A percentile compares a stretch with the other conserved stretches of the same genome.
Evolutionary conservation across 1,140 invertebrate genomes (phyloP).

Genomic region (Drosophila subobscura): DNA sequence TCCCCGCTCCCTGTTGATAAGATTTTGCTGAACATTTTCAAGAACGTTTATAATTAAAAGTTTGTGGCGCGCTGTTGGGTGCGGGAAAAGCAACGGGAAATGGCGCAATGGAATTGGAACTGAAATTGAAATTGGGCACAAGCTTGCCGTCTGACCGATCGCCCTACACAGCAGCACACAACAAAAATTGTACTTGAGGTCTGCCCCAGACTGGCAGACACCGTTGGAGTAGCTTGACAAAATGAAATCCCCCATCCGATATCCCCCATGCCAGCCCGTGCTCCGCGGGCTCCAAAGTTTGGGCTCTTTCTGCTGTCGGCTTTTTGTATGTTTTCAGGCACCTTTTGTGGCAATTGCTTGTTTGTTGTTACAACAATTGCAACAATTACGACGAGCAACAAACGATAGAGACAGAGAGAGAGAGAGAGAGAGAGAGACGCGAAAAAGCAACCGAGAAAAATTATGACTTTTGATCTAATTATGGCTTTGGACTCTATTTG

Average conservation of each 20-base stretch:
- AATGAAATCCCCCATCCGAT: constrained; percentile 60
- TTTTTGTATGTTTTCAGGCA: constrained; percentile 7
- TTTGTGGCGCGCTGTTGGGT: background rate
- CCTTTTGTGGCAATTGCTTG: constrained; percentile 44
- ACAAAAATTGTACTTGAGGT: constrained; percentile 27
- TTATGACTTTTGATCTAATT: constrained; percentile 80
- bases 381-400: background rate
- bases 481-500: constrained; percentile 55
- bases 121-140: constrained; percentile 69
- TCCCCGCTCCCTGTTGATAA: constrained; percentile 43
- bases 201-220: constrained; percentile 30
- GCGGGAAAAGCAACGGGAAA: constrained; percentile 50
- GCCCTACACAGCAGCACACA: constrained; percentile 1
- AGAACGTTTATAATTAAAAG: constrained; percentile 47
- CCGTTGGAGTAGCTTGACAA: constrained; percentile 61
- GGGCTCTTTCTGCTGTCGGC: constrained; percentile 43
- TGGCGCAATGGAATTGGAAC: constrained; percentile 51
- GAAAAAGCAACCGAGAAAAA: constrained; percentile 55
- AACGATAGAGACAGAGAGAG: too few species aligned
- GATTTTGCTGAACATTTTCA: constrained; percentile 45
- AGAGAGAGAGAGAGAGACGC: background rate
- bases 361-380: constrained; percentile 33
- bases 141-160: constrained; percentile 19
- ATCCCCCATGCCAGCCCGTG: too few species aligned
- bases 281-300: background rate